Conservation (phyloP, 92 coral and sea anemone genomes). For the Heteractis magnifica region DNA sequence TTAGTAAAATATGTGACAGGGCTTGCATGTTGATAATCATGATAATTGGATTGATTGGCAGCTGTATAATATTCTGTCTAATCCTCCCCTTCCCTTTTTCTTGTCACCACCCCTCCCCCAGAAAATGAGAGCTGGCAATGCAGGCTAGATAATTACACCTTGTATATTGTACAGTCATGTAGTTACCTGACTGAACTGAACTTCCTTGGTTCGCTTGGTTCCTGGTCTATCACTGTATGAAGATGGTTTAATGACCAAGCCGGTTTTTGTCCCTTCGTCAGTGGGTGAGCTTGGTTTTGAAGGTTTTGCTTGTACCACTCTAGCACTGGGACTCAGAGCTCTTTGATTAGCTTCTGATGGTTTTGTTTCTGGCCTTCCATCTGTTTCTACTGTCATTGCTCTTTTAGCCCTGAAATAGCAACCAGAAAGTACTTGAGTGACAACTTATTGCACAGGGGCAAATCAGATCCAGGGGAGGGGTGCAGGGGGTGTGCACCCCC, state of each 20-base stretch:
- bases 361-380: conserved; percentile 38
- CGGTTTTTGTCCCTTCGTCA: conserved; percentile 23
- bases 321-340: conserved; percentile 19
- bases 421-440: neutral
- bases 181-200: conserved; percentile 59
- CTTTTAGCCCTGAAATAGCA: conserved; percentile 1
- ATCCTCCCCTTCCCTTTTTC: too few species aligned
- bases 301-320: conserved; percentile 7
- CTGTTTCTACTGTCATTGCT: conserved; percentile 21
- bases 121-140: neutral
- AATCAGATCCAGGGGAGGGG: too few species aligned
- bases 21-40: too few species aligned
- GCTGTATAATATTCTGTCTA: too few species aligned
- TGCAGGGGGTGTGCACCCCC: neutral
- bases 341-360: conserved; percentile 12
- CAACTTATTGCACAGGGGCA: neutral
- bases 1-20: too few species aligned
- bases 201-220: conserved; percentile 61
- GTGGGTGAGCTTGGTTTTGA: conserved; percentile 13
- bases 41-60: too few species aligned
- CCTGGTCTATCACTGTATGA: conserved; percentile 61
- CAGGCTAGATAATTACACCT: neutral
- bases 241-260: conserved; percentile 36
- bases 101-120: too few species aligned
- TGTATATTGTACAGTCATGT: neutral